Evolutionary conservation across 2,113 vertebrate species (phyloP), one percentile per base, ranked within the genome.

Genomic region (Spermophilus dauricus): DNA sequence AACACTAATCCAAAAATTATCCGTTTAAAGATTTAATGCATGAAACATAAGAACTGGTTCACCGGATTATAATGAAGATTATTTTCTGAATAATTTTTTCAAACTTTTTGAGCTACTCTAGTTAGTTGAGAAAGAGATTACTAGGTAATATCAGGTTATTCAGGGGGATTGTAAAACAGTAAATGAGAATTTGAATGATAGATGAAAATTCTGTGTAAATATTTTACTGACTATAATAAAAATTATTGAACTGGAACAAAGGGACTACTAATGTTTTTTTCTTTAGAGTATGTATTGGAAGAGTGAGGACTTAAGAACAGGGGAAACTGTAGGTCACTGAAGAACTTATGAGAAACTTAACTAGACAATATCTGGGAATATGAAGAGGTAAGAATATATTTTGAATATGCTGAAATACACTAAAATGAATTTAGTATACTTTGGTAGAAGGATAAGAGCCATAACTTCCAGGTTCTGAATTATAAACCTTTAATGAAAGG

Each of bases 221-320:
- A 67, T 24, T 67, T 92, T 67, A 26, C 4, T 80, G 67, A 34
- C 9, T 53, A 39, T 37, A 37, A 77, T 63, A 18, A 70, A 70
- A 39, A 34, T 73, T 53, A 75, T 75, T 77, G 39, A 39, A 48
- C 28, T 10, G 14, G 4, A 92, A 90, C 17, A 92, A 53, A 92
- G 22, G 56, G n/a, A 67, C 42, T 65, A 51, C 32, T 83, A 39
- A 75, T 81, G 5, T 39, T 80, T 96, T 96, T 95, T 76, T 14
- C 37, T 90, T 26, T 39, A 30, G 58, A 92, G 81, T 89, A 89
- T n/a, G 11, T 73, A 56, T 17, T 89, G 20, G 89, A 95, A 75
- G 17, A 77, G 10, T 80, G 45, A 86, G 56, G 45, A 76, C 51
- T 86, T 73, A 81, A 53, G 12, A 37, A 28, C 39, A 32, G 32